Base-by-base conservation (phyloP, 2,113 vertebrate genomes). In the Tautogolabrus adspersus region DNA sequence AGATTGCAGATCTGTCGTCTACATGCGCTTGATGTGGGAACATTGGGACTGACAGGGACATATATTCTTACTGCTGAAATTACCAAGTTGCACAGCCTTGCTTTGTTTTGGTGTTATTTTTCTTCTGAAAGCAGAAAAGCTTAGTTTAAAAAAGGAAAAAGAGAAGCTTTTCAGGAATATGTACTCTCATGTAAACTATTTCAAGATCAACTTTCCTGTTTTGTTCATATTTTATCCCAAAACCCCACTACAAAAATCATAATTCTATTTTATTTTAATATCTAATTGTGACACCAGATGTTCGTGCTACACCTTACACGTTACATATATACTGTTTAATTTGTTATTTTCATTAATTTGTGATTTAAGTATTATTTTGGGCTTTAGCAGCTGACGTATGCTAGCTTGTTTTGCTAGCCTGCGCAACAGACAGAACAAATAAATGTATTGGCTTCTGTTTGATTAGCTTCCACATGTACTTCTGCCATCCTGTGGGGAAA, bases 21-120 rank as follows among this genome's bases (percentile, higher is more conserved):
- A 59, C 84, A 78, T 54, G 66, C 62, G 66, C 85, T 89, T 89
- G 82, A 93, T 85, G 82, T 87, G 68, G 88, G 75, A 83, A 86
- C 85, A 89, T 91, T 88, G 88, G 77, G 85, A 60, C 84, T 91
- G 89, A 91, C 91, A 91, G 84, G 77, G 40, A 82, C 81, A 63
- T 79, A 86, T 87, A 88, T 75, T 87, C 81, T 87, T 87, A 85
- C 72, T 60, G 57, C 59, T 69, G 47, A 73, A 79, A 84, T 74
- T 75, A 65, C 80, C 56, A 12, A 49, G 72, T 62, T 77, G 66
- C 62, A 88, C 83, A 85, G 79, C 70, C 83, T 82, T 38, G 59
- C 66, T 79, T 88, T 90, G 83, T 88, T 73, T 87, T 76, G 4
- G 7, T 74, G 75, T 75, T 77, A 42, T 66, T 82, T 70, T 67